A percentile compares a stretch with the other conserved stretches of the same genome.
These are phyloP conservation scores for Drosophila kambysellisi DNA, from an alignment of 2,888 invertebrate species.

Conservation along the genomic window DNA sequence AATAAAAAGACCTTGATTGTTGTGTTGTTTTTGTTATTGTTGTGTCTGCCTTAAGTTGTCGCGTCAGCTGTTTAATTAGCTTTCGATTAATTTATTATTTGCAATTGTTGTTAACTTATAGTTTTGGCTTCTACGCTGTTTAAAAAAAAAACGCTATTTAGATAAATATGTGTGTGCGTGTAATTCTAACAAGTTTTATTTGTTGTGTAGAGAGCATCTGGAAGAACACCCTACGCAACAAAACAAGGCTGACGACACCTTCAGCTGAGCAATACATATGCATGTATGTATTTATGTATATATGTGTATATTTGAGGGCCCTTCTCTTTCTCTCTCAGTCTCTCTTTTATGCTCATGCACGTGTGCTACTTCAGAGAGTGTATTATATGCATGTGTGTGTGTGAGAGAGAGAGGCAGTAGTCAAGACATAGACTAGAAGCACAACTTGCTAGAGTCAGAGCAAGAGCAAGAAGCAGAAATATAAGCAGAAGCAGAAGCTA, in stretches of 20 bases:
- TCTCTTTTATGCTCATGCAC: constrained; percentile 20
- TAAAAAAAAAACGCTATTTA: background rate
- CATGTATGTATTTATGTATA: background rate
- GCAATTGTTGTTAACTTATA: constrained; percentile 24
- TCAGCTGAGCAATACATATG: constrained; percentile 10
- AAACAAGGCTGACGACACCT: constrained; percentile 54
- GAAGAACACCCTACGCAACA: constrained; percentile 16
- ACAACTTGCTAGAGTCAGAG: constrained; percentile 39
- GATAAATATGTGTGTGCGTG: background rate
- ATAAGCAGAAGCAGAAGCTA: constrained; percentile 33
- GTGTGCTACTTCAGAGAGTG: constrained; percentile 20
- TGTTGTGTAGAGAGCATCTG: constrained; percentile 10
- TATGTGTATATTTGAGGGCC: constrained; percentile 12
- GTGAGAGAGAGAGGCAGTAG: constrained; percentile 48
- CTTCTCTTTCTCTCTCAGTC: constrained; percentile 8
- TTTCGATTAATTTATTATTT: constrained; percentile 66
- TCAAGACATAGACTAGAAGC: constrained; percentile 52
- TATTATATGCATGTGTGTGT: constrained; percentile 21
- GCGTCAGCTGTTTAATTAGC: constrained; percentile 77
- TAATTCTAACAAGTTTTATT: background rate
- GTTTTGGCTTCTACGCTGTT: background rate
- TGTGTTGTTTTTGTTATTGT: constrained; percentile 21
- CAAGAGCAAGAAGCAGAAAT: constrained; percentile 10
- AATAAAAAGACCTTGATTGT: constrained; percentile 50
- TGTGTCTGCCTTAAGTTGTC: constrained; percentile 40